These are phyloP conservation scores for Solen grandis DNA, from an alignment of 1,140 invertebrate genomes.

Conservation along the genomic window DNA sequence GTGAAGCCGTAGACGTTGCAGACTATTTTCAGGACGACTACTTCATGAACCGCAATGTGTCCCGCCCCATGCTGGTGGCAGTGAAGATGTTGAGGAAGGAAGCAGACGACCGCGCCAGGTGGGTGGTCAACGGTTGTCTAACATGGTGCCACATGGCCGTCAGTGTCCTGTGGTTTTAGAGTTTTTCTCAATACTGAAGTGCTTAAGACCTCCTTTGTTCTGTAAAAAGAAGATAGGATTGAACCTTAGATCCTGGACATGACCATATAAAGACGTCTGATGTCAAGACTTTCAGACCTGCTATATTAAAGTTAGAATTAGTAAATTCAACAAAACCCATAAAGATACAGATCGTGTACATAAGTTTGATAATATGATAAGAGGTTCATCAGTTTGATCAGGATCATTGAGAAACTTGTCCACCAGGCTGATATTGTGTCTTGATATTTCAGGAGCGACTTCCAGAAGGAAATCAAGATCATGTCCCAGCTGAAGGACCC, in stretches of 20 bases:
- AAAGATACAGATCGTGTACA: too few species aligned
- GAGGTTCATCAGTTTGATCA: too few species aligned
- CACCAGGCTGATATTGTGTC: too few species aligned
- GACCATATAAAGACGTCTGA: background rate
- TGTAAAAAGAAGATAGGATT: background rate
- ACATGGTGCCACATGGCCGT: too few species aligned
- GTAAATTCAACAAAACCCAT: too few species aligned
- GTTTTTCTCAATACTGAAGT: background rate
- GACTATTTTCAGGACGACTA: conserved; percentile 85
- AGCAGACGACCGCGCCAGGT: conserved; percentile 91
- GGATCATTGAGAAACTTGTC: too few species aligned
- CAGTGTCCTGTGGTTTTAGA: background rate
- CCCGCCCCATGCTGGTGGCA: conserved; percentile 84
- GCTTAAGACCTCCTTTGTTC: background rate
- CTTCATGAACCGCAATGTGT: conserved; percentile 67
- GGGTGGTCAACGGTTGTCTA: too few species aligned
- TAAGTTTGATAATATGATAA: too few species aligned
- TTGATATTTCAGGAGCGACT: conserved; percentile 89
- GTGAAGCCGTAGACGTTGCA: conserved; percentile 91
- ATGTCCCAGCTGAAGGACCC: conserved; percentile 92
- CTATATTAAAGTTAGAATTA: too few species aligned
- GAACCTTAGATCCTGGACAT: background rate
- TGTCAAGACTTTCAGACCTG: too few species aligned
- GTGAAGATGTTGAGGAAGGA: conserved; percentile 88
- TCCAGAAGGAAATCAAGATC: conserved; percentile 93